Evolutionary conservation across 2,113 vertebrate species (phyloP), one percentile per base, ranked within the genome.

Genomic region (Argyrosomus japonicus): DNA sequence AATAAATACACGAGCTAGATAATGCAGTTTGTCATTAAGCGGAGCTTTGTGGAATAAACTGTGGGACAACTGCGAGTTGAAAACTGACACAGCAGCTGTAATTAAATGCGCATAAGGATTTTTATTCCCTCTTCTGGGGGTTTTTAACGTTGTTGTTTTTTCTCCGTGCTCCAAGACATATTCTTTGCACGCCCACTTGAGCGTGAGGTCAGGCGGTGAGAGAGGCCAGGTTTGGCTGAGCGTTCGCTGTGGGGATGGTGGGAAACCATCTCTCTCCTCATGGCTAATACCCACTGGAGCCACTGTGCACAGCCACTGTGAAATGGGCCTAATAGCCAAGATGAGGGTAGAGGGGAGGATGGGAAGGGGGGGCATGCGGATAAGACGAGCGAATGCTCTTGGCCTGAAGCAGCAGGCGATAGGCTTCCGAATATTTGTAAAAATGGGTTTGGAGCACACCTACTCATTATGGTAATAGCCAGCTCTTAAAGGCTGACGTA

Each of bases 391-490:
- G 64, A 74, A 65, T 18, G 62, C 75, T 78, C 71, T 82, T 90
- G 88, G 91, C 87, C 84, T 18, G 45, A 69, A 79, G 73, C 61
- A 62, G 72, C 64, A 51, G 27, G 45, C 14, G 75, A 92, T 83
- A 88, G 87, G 88, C 88, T 83, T 50, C 85, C 14, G 82, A 86
- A 87, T 90, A 89, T 87, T 87, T 93, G 87, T 85, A 78, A 72
- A 89, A 90, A 82, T 36, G 65, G 86, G 48, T 86, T 65, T 79
- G 74, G 69, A 82, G 82, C 81, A 80, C 88, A 93, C 86, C 87
- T 92, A 93, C 91, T 94, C 88, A 94, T 94, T 95, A 94, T 88
- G 85, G 89, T 91, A 91, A 93, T 87, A 78, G 90, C 68, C 81
- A 84, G 73, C 86, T 89, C 84, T 93, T 90, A 90, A 87, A 90